A percentile compares a stretch with the other conserved stretches of the same genome.
phyloP scores from a whole-genome alignment of 2,888 invertebrate species.

The Bunonema sp. region DNA sequence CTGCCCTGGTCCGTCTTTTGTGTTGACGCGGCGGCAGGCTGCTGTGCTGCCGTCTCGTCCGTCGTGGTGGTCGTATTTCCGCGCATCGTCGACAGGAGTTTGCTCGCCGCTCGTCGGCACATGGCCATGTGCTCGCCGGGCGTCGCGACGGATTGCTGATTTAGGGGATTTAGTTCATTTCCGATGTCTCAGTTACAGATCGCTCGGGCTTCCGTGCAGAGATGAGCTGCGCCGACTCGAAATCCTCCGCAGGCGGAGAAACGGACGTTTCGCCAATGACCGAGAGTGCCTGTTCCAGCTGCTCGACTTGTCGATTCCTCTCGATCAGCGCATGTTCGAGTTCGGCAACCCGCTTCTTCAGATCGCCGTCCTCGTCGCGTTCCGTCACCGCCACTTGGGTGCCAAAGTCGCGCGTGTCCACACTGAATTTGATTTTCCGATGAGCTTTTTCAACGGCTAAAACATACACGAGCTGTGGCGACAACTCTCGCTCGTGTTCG shows the following conservation, averaged over 20 bases:
- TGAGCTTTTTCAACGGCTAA: no score
- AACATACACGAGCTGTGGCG: no score
- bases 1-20: slow-evolving; percentile 11
- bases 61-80: no score
- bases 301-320: slow-evolving; percentile 10
- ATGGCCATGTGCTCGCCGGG: slow-evolving; percentile 8
- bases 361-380: slow-evolving; percentile 4
- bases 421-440: no score
- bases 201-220: no score
- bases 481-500: no score
- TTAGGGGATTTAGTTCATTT: no score
- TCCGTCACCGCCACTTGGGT: slow-evolving; percentile 2
- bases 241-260: no score
- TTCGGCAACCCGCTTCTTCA: slow-evolving; percentile 12
- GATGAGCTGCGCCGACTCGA: no score
- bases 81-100: slow-evolving; percentile 24
- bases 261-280: no score
- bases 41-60: slow-evolving; percentile 2
- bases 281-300: slow-evolving; percentile 14
- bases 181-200: no score
- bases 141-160: no score
- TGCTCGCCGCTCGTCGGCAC: slow-evolving; percentile 10
- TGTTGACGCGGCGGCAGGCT: slow-evolving; percentile 10
- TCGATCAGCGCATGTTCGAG: slow-evolving; percentile 14
- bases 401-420: background rate